Percentiles rank a stretch among this genome's conserved stretches.
These are phyloP conservation scores for Cantharis flavilabris DNA, from an alignment of 2,888 invertebrate species.

Conservation along the genomic window DNA sequence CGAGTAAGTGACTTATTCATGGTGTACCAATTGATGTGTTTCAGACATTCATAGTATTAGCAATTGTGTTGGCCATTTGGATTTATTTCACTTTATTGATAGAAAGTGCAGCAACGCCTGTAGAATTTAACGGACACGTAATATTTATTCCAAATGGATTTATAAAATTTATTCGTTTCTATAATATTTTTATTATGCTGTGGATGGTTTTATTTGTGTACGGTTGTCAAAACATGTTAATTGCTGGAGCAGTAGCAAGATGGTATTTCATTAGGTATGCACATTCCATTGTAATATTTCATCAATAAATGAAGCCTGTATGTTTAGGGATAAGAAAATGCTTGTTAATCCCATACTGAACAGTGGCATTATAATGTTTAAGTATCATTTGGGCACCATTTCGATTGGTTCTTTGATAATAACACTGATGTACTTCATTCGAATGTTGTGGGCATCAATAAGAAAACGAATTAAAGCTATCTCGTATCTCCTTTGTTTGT, in stretches of 20 bases:
- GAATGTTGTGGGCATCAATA: conserved; percentile 33
- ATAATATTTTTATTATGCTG: conserved; percentile 59
- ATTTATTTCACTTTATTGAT: conserved; percentile 63
- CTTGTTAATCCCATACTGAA: conserved; percentile 55
- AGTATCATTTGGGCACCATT: conserved; percentile 77
- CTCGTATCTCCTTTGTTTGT: conserved; percentile 59
- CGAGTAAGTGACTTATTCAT: too few species aligned
- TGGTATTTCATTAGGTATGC: conserved; percentile 66
- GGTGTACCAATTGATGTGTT: not conserved
- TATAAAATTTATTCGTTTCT: conserved; percentile 43
- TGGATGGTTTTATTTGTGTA: conserved; percentile 65
- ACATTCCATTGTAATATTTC: not conserved
- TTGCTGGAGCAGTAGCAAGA: conserved; percentile 63
- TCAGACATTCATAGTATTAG: conserved; percentile 46
- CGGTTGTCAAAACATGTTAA: conserved; percentile 65
- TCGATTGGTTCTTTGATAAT: conserved; percentile 78
- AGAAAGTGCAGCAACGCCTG: conserved; percentile 63
- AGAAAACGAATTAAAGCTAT: conserved; percentile 65
- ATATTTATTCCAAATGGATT: not conserved
- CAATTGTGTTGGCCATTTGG: conserved; percentile 57
- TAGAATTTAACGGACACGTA: conserved; percentile 25
- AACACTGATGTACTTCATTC: conserved; percentile 54
- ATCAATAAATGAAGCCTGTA: not conserved
- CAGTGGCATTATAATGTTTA: conserved; percentile 58
- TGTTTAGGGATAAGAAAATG: conserved; percentile 55